Evolutionary conservation across 2,888 invertebrate genomes (phyloP).

Genomic region (Teleogryllus oceanicus): DNA sequence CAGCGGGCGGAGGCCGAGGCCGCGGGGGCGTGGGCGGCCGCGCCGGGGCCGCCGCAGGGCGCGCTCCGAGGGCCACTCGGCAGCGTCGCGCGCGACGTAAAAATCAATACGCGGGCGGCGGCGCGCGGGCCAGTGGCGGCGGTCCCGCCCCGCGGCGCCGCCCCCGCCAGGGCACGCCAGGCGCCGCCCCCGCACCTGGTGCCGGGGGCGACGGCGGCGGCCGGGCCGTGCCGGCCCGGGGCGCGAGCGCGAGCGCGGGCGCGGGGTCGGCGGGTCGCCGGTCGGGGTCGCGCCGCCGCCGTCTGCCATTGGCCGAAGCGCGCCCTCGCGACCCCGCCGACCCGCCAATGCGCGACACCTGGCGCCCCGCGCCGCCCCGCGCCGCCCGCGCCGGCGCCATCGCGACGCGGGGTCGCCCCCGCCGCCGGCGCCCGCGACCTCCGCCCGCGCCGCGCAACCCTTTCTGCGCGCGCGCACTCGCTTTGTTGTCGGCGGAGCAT

Average conservation of each 20-base stretch:
- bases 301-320: neutral
- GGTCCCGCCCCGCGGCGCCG: neutral
- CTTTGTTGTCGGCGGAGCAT: neutral
- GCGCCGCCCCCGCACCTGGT: slow-evolving; percentile 7
- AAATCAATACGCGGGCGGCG: neutral
- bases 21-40: no score
- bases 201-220: neutral
- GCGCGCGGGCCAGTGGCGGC: neutral
- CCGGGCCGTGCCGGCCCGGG: neutral
- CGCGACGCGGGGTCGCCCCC: neutral
- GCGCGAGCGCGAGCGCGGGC: neutral
- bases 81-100: neutral
- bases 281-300: neutral
- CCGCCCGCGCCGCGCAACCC: neutral
- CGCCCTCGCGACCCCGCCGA: slow-evolving; percentile 1
- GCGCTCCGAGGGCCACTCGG: slow-evolving; percentile 8
- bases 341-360: slow-evolving; percentile 10
- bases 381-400: neutral
- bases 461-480: neutral
- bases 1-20: no score
- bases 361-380: neutral
- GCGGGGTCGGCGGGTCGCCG: neutral
- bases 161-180: neutral
- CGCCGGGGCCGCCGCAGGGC: neutral
- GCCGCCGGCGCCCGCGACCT: neutral